Base-by-base conservation (phyloP, 2,797 vertebrate species). In the Poecile montanus region DNA sequence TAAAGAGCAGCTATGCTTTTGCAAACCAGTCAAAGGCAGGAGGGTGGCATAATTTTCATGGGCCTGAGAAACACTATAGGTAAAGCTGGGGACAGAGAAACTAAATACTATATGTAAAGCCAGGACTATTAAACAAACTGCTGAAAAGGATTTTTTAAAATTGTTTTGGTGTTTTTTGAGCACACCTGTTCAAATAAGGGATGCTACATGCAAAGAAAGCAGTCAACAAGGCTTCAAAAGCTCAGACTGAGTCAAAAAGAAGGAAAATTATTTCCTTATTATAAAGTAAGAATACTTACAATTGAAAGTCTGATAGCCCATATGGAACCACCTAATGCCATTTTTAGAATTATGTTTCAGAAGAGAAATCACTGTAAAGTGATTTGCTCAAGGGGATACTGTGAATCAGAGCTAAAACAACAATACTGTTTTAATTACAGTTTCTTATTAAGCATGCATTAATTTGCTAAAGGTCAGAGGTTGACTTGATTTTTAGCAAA, bases 401-500 rank as follows among this genome's bases (percentile, higher is more conserved):
- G 1, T 42, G 32, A 89, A 50, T 80, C 71, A 85, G 63, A 67
- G 40, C 57, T 58, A 75, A 22, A 87, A 56, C 6, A n/a, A 48
- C 22, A 80, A 56, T 65, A 63, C 11, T 67, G 14, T 50, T 73
- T 71, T 87, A 74, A 87, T 94, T 85, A 45, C 29, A 74, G 25
- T 58, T 60, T 71, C 32, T 40, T 77, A 78, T 34, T 32, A 94
- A 91, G 44, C 22, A 32, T 67, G 40, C 58, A 68, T 40, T 45
- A 90, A 66, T 68, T 85, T 10, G 6, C 56, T 82, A 78, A 93
- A 95, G 53, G 54, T 84, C 65, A 85, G 34, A 93, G 81, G 73
- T 88, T 93, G 88, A 89, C 80, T 95, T 66, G 42, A 47, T 79
- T 97, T 91, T 96, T 93, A 94, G 34, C 30, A 73, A 66, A 96